Base-by-base conservation (phyloP, 1,140 invertebrate species). In the Musca vetustissima region DNA sequence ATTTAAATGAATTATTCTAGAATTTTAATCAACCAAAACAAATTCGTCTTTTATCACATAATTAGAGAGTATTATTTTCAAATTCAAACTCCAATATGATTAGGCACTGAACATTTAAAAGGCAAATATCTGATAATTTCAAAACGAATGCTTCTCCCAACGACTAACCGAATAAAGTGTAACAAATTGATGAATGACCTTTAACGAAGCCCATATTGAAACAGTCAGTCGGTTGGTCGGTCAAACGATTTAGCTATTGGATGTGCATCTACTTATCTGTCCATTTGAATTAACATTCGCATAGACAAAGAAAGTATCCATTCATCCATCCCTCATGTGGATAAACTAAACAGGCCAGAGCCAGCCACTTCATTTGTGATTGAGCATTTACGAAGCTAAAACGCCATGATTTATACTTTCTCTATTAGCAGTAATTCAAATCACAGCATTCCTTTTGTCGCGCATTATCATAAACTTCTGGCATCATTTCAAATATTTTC, bases 101-200 rank as follows among this genome's bases (percentile, higher is more conserved):
- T n/a, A n/a, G n/a, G n/a, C n/a, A n/a, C 11, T 11, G 36, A 43
- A 4, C 36, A 13, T 43, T 43, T 43, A 11, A 7, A 43, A 43
- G 36, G 36, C 11, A 43, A 43, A 43, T 43, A 4, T 43, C 11
- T 1, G 36, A 43, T 43, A 9, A 43, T 6, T 13, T 43, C 36
- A 4, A 43, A 4, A 7, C 36, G 36, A 43, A 13, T 13, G 11
- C 36, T 7, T 43, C 36, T 43, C 6, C 6, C 36, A 43, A 11
- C 6, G 6, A 9, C 13, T 43, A 2, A 11, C 11, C 13, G 13
- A 43, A 43, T 61, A 43, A 61, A 61, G 57, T 43, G 28, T 25
- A 61, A 61, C 57, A 61, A 61, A 61, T 61, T 61, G 57, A 61
- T 61, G 57, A 61, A 61, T 61, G 57, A 61, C 57, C 57, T 43